Conservation (phyloP, 2,113 vertebrate species). For the Calyptomena viridis region DNA sequence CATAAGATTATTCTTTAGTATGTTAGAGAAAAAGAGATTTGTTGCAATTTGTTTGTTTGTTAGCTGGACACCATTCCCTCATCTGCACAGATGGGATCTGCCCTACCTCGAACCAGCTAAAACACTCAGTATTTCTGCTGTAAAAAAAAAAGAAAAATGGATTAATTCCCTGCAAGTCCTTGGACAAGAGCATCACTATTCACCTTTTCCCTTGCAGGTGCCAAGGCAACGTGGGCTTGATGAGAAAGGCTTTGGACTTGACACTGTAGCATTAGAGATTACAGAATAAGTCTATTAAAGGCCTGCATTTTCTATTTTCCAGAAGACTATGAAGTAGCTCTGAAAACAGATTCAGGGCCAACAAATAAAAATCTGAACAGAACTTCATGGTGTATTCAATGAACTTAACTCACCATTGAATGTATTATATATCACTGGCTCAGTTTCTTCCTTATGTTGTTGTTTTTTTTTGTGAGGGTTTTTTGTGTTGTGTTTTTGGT, state of each 20-base stretch:
- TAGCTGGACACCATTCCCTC: neutral
- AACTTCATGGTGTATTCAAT: neutral
- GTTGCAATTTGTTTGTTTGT: neutral
- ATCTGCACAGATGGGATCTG: neutral
- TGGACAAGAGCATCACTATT: neutral
- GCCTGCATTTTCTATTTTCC: neutral
- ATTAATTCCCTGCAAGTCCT: neutral
- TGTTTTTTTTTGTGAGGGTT: neutral
- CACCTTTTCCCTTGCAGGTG: neutral
- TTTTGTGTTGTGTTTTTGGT: rapidly evolving
- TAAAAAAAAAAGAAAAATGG: neutral
- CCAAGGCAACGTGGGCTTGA: neutral
- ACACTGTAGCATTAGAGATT: neutral
- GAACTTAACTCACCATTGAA: neutral
- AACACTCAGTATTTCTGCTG: neutral
- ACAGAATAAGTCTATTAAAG: neutral
- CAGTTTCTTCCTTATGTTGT: neutral
- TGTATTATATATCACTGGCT: neutral
- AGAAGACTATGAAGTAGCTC: neutral
- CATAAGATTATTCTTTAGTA: neutral
- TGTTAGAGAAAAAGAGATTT: neutral
- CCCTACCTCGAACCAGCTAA: neutral
- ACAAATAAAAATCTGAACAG: neutral
- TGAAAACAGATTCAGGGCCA: neutral
- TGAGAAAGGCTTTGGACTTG: neutral